Percentiles rank a stretch among this genome's conserved stretches.
Conservation (phyloP, 2,888 invertebrate genomes). For the Trisateles emortualis region DNA sequence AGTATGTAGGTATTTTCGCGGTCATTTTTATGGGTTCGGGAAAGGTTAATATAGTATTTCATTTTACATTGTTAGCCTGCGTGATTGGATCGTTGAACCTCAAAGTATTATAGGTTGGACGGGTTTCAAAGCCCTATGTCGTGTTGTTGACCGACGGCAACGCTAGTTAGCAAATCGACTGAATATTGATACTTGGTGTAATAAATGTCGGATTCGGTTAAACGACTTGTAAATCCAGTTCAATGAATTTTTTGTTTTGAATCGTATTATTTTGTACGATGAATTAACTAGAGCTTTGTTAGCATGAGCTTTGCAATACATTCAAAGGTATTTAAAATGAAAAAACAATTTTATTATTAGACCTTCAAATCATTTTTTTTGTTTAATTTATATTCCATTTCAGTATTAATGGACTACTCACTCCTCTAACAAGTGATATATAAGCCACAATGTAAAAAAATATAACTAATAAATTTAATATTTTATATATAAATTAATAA, state of each 20-base stretch:
- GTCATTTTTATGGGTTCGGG: constrained; percentile 40
- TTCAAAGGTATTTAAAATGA: too few species aligned
- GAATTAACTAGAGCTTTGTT: neutral
- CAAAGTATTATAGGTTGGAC: constrained; percentile 39
- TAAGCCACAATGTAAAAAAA: too few species aligned
- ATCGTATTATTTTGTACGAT: neutral
- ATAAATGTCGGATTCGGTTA: constrained; percentile 1
- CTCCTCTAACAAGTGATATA: too few species aligned
- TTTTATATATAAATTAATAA: too few species aligned
- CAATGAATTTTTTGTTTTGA: neutral
- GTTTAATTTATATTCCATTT: too few species aligned
- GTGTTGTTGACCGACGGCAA: constrained; percentile 41
- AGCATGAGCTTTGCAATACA: too few species aligned
- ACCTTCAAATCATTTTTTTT: too few species aligned
- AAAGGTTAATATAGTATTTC: constrained; percentile 54
- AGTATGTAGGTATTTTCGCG: constrained; percentile 22
- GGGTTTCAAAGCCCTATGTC: constrained; percentile 40
- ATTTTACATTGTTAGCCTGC: constrained; percentile 68
- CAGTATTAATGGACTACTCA: too few species aligned
- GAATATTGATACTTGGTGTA: constrained; percentile 13
- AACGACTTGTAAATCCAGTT: neutral
- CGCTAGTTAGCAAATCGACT: constrained; percentile 23
- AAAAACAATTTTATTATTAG: too few species aligned
- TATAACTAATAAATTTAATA: too few species aligned
- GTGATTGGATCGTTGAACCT: constrained; percentile 57